Percentiles rank a stretch among this genome's conserved stretches.
Evolutionary conservation across 1,140 invertebrate genomes (phyloP).

Genomic region (Tenebrio molitor): DNA sequence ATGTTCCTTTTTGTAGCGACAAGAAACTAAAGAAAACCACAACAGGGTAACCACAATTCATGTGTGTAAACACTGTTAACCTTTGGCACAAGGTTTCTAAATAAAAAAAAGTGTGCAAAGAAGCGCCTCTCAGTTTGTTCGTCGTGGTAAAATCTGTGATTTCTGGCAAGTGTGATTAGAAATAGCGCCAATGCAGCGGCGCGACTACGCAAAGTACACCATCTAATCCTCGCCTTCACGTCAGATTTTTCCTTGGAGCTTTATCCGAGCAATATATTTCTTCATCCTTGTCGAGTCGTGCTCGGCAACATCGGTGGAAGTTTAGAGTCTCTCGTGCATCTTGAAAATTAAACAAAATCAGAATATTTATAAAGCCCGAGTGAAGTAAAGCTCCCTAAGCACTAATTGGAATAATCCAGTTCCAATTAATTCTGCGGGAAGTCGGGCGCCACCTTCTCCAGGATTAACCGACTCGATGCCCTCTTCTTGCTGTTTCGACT

Average conservation of each 20-base stretch:
- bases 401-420: slow-evolving; percentile 66
- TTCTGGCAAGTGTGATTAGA: too few relatives aligned
- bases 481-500: slow-evolving; percentile 37
- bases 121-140: too few relatives aligned
- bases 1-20: too few relatives aligned
- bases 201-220: too few relatives aligned
- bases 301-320: slow-evolving; percentile 51
- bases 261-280: slow-evolving; percentile 46
- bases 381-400: slow-evolving; percentile 58
- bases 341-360: slow-evolving; percentile 62
- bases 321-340: slow-evolving; percentile 57
- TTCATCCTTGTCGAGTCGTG: slow-evolving; percentile 49
- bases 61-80: too few relatives aligned
- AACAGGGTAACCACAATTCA: too few relatives aligned
- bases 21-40: too few relatives aligned
- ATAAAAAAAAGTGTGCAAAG: too few relatives aligned
- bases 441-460: slow-evolving; percentile 62
- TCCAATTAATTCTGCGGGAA: slow-evolving; percentile 64
- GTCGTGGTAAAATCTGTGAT: too few relatives aligned
- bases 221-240: too few relatives aligned
- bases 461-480: slow-evolving; percentile 51
- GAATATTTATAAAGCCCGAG: slow-evolving; percentile 63
- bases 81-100: too few relatives aligned
- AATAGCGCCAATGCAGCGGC: too few relatives aligned
- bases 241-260: neutral